Evolutionary conservation across 2,888 invertebrate species (phyloP), one percentile per base, ranked within the genome.

Genomic region (Encarsia formosa): DNA sequence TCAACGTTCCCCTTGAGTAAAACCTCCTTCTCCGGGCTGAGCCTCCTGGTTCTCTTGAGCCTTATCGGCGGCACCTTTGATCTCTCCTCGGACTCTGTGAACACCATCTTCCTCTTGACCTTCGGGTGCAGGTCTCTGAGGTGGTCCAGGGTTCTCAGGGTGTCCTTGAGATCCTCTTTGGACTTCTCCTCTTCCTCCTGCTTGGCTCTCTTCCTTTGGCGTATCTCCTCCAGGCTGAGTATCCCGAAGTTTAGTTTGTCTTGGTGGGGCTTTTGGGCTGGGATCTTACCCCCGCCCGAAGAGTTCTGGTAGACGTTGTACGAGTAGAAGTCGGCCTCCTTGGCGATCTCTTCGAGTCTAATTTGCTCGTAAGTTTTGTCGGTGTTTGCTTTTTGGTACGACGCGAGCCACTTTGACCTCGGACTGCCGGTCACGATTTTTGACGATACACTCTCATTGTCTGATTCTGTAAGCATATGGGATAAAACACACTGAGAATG

Each of bases 391-490:
- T n/a, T n/a, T n/a, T n/a, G n/a, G n/a, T n/a, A n/a, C n/a, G n/a
- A n/a, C n/a, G n/a, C n/a, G n/a, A n/a, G n/a, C n/a, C n/a, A n/a
- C n/a, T n/a, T n/a, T n/a, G n/a, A n/a, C 51, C 69, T 72, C 49
- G 70, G 70, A 66, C 79, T 78, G 57, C 76, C 76, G 42, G 63
- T 63, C 73, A 79, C 79, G 56, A 67, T 67, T 55, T 85, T 85
- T 29, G 84, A 81, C 22, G 84, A 81, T 62, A 78, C 80, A 72
- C 85, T 85, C 79, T 87, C 87, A 74, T 79, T 84, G 79, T 87
- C 86, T 66, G 87, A 86, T 76, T 87, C 87, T 87, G 84, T 79
- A 85, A 85, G 81, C 78, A 85, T 80, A 83, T 35, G 19, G 26
- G 45, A 50, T 24, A 49, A 54, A 81, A 81, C 71, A 73, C 66